Percentiles rank a stretch among this genome's conserved stretches.
Conservation (phyloP, 1,140 invertebrate genomes). For the Panulirus ornatus region DNA sequence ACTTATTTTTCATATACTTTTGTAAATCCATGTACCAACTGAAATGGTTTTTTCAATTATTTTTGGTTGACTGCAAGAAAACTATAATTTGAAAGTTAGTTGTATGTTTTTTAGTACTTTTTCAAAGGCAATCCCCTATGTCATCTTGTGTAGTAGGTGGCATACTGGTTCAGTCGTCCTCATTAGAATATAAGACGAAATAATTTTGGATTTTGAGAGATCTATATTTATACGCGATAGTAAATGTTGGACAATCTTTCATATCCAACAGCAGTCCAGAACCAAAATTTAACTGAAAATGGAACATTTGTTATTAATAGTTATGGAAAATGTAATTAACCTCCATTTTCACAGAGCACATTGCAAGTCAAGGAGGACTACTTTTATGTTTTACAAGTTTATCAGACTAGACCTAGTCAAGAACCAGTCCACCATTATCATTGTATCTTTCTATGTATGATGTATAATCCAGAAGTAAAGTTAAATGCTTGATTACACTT, state of each 20-base stretch:
- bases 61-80: background rate
- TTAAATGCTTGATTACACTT: background rate
- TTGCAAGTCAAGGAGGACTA: background rate
- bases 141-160: background rate
- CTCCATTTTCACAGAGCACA: background rate
- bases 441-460: slow-evolving; percentile 5
- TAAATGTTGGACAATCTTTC: background rate
- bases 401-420: slow-evolving; percentile 15
- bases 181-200: background rate
- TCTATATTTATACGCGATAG: background rate
- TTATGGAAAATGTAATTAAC: background rate
- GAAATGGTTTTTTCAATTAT: too few species aligned
- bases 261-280: too few species aligned
- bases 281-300: too few species aligned
- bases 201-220: background rate
- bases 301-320: too few species aligned
- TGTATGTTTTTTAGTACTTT: background rate
- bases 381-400: background rate
- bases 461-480: slow-evolving; percentile 7
- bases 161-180: background rate
- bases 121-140: background rate
- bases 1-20: slow-evolving; percentile 21
- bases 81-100: background rate
- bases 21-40: background rate
- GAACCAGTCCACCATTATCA: background rate